phyloP scores from a whole-genome alignment of 2,113 vertebrate genomes.

The Hypomesus transpacificus region DNA sequence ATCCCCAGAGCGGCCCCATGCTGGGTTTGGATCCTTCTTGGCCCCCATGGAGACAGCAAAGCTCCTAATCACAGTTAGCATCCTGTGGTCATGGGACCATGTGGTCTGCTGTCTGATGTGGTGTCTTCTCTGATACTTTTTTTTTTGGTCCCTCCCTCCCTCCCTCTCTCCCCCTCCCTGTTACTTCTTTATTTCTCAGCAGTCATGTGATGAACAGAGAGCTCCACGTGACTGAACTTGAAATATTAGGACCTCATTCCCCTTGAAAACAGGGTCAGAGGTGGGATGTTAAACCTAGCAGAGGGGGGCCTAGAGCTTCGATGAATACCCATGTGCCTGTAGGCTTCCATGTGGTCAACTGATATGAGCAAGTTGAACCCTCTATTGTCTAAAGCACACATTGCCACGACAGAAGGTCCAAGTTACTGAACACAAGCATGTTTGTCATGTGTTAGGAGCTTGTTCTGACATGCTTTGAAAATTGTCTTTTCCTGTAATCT shows the following conservation, averaged over 20 bases:
- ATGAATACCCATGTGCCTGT: too few species aligned
- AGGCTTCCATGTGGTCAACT: too few species aligned
- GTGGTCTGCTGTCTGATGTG: slow-evolving; percentile 15
- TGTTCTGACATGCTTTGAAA: background rate
- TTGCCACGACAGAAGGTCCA: slow-evolving; percentile 25
- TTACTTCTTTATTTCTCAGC: background rate
- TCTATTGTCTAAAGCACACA: slow-evolving; percentile 15
- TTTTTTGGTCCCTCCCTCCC: background rate
- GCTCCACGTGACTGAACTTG: background rate
- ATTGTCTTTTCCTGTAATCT: slow-evolving; percentile 19
- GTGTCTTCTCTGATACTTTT: slow-evolving; percentile 15
- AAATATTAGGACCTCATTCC: slow-evolving; percentile 6
- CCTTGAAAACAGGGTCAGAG: background rate
- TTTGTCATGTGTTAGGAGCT: slow-evolving; percentile 13
- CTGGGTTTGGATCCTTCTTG: slow-evolving; percentile 9
- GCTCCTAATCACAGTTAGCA: slow-evolving; percentile 26
- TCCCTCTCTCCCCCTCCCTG: background rate
- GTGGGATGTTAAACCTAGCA: too few species aligned
- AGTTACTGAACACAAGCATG: slow-evolving; percentile 7
- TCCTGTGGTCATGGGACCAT: slow-evolving; percentile 21
- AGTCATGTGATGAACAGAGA: slow-evolving; percentile 20
- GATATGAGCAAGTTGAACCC: background rate
- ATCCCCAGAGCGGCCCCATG: slow-evolving; percentile 15
- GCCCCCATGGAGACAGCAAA: slow-evolving; percentile 18
- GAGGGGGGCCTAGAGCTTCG: too few species aligned